Base-by-base conservation (phyloP, 2,888 invertebrate species). In the Calameuta filiformis region DNA sequence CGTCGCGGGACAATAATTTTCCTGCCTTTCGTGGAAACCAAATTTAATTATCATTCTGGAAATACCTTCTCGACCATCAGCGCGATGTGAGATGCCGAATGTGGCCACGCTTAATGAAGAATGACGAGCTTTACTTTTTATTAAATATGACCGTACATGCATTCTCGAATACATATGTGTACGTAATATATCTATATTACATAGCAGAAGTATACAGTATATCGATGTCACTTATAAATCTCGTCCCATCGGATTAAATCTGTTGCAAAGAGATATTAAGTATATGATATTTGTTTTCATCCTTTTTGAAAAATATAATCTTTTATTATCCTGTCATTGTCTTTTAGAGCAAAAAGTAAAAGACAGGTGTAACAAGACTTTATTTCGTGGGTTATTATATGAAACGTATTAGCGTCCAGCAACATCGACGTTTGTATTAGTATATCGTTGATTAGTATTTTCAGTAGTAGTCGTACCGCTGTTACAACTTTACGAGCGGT, bases 31-130 rank as follows among this genome's bases (percentile, higher is more conserved):
- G 12, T 71, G 71, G 11, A 31, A 30, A 71, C 34, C 74, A 35
- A 74, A 74, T 74, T 74, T 74, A 74, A 74, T 74, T 74, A 74
- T 74, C 74, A 74, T 74, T 74, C 74, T 35, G 33, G 35, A 35
- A n/a, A 35, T 74, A 74, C 74, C 74, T 30, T 23, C n/a, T 74
- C 35, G 30, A 12, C 56, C 56, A 56, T 56, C 56, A 9, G 9
- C 56, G 6, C n/a, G 74, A 12, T 34, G 33, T 34, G 34, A 35
- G 74, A 33, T 74, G 12, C 33, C 73, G 73, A 73, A 73, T 35
- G 35, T 31, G 4, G 34, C 35, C 2, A 34, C 35, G 23, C 34
- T 9, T 74, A 33, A 56, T 74, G 34, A 34, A 74, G 33, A 74
- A 71, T 71, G 30, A 34, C 30, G 31, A 34, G 71, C 30, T 33